Base-by-base conservation (phyloP, 2,888 invertebrate genomes). In the Tenthredo notha region DNA sequence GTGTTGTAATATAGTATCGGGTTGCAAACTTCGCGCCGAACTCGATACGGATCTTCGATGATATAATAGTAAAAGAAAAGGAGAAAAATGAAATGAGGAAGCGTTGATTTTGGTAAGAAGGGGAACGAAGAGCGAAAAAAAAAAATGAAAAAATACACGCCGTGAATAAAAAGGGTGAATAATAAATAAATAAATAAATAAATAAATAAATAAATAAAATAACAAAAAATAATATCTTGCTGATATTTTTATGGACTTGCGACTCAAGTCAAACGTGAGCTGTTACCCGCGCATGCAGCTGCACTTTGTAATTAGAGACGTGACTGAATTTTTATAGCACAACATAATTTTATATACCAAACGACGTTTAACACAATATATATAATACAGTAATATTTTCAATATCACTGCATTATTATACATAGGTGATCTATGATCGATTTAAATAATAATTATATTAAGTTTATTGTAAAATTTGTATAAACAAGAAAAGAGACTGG, bases 251-350 rank as follows among this genome's bases (percentile, higher is more conserved):
- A 61, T 61, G 25, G 58, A 58, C 58, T 65, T 54, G 77, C 80
- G n/a, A 65, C 54, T n/a, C 80, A 21, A 25, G 61, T 80, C 37
- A 80, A 80, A 80, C 61, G 40, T 80, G 77, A 33, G 77, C 77
- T 77, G 77, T 54, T 77, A 29, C 50, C 54, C 77, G 77, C 54
- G 77, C 77, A 54, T 37, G 77, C 77, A 54, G 77, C 50, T 77
- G 54, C 77, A 54, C 77, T 77, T 77, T 50, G 77, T 54, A 80
- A 80, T 80, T 80, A 40, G 80, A 80, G 33, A 80, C 37, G 61
- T 40, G 80, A 40, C 40, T 61, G 80, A 65, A 40, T 61, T 77
- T 77, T 77, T 43, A 77, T 77, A 77, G 50, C 50, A 29, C 10
- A 54, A 77, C 77, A 33, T 54, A 29, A 54, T 54, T 67, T 18